A percentile compares a stretch with the other conserved stretches of the same genome.
phyloP scores from a whole-genome alignment of 2,797 vertebrate genomes.

The Coilia nasus region DNA sequence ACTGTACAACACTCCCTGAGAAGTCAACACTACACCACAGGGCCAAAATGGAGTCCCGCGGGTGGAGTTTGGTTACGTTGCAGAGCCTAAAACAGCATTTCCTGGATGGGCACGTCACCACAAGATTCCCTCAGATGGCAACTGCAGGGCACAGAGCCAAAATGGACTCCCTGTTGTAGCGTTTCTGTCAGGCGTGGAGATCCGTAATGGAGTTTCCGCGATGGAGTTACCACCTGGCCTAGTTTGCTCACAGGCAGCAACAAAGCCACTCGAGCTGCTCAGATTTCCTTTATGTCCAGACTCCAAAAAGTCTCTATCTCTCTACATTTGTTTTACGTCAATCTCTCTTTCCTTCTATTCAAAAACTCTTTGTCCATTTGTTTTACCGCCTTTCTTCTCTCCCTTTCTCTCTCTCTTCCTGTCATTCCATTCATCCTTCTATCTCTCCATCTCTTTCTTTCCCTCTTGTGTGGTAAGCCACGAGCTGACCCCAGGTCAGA shows the following conservation, averaged over 20 bases:
- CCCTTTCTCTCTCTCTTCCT: not conserved
- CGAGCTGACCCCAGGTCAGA: not conserved
- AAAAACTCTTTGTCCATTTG: slow-evolving; percentile 35
- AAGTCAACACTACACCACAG: not conserved
- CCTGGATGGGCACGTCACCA: not conserved
- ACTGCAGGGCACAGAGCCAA: slow-evolving; percentile 8
- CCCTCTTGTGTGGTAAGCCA: not conserved
- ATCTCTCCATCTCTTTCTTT: slow-evolving; percentile 25
- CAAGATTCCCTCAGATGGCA: not conserved
- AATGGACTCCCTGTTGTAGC: not conserved
- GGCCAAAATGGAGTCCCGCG: not conserved
- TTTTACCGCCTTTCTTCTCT: not conserved
- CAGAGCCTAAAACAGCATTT: slow-evolving; percentile 12
- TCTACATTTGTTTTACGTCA: not conserved
- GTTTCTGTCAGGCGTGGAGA: not conserved
- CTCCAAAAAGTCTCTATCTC: slow-evolving; percentile 40
- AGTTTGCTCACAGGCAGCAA: slow-evolving; percentile 36
- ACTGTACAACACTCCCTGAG: not conserved
- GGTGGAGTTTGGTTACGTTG: not conserved
- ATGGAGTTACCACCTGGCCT: slow-evolving; percentile 25
- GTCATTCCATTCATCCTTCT: slow-evolving; percentile 10
- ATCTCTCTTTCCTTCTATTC: slow-evolving; percentile 11
- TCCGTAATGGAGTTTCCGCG: not conserved
- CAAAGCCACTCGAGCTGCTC: slow-evolving; percentile 48
- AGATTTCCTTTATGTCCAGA: slow-evolving; percentile 40